Evolutionary conservation across 1,140 invertebrate species (phyloP), one percentile per base, ranked within the genome.

Genomic region (Eupeodes corollae): DNA sequence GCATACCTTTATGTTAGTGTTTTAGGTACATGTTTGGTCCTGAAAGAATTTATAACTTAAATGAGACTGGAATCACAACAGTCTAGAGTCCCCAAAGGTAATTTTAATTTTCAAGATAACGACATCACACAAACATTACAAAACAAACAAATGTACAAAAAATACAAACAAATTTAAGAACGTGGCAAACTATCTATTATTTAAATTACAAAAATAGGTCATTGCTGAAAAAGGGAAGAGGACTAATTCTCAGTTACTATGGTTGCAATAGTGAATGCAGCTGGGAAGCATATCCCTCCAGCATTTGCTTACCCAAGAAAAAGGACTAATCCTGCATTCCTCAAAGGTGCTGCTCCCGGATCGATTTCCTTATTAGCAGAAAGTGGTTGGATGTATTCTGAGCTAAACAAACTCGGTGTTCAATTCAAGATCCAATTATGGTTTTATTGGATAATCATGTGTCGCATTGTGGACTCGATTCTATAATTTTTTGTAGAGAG

Each of bases 51-150:
- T 69, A 47, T 42, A 75, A 73, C 48, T 45, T 63, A 15, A 67
- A 72, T 53, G 64, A 72, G 55, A 73, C 58, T 6, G 69, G 63
- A 37, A 51, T 71, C 13, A 69, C 58, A 30, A 72, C 72, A 13
- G 71, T 31, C 58, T 64, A 10, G 61, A 65, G 48, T 51, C 59
- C 31, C 58, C 57, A 12, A 70, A 67, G 56, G 55, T 72, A 41
- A 53, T 73, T n/a, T n/a, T n/a, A n/a, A n/a, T n/a, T n/a, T n/a
- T n/a, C n/a, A n/a, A n/a, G n/a, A 5, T 26, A 5, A 26, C n/a
- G n/a, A n/a, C n/a, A n/a, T n/a, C n/a, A n/a, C n/a, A n/a, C n/a
- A n/a, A n/a, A n/a, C n/a, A n/a, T n/a, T n/a, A n/a, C n/a, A n/a
- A n/a, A n/a, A n/a, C n/a, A n/a, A n/a, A n/a, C n/a, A n/a, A n/a